These are phyloP conservation scores for Podarcis raffonei DNA, from an alignment of 2,113 vertebrate genomes.

Conservation along the genomic window DNA sequence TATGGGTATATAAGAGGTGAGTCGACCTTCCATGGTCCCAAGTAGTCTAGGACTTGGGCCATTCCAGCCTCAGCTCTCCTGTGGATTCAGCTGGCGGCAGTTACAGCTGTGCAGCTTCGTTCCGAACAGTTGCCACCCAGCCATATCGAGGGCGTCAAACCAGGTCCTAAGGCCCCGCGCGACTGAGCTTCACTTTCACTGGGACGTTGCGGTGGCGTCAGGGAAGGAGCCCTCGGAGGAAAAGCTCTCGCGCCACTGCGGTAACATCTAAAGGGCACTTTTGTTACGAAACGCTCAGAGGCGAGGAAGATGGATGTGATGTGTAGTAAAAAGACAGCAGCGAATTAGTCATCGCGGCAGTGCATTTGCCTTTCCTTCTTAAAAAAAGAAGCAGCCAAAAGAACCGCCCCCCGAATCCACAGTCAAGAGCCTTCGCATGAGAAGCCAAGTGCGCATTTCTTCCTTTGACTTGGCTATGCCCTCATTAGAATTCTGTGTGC, in stretches of 20 bases:
- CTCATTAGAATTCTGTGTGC: slow-evolving; percentile 42
- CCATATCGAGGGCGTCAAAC: background rate
- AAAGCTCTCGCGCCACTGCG: background rate
- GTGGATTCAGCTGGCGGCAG: background rate
- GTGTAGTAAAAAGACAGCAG: background rate
- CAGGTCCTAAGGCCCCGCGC: background rate
- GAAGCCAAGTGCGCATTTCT: slow-evolving; percentile 6
- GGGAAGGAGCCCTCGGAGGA: background rate
- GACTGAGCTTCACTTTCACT: background rate
- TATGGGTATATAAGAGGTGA: too few relatives aligned
- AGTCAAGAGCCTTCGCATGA: background rate
- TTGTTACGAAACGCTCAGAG: background rate
- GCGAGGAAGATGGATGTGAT: background rate
- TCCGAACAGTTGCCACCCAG: background rate
- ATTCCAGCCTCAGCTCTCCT: background rate
- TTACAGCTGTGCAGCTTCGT: too few relatives aligned
- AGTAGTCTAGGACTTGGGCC: background rate
- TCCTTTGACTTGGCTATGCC: slow-evolving; percentile 22
- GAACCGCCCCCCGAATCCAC: background rate
- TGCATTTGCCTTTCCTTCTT: background rate
- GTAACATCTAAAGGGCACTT: background rate
- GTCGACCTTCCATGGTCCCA: too few relatives aligned
- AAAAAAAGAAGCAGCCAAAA: background rate
- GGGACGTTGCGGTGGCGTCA: accelerated
- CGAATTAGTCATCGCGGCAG: background rate